Evolutionary conservation across 2,113 vertebrate species (phyloP).

Genomic region (Beaufortia kweichowensis): DNA sequence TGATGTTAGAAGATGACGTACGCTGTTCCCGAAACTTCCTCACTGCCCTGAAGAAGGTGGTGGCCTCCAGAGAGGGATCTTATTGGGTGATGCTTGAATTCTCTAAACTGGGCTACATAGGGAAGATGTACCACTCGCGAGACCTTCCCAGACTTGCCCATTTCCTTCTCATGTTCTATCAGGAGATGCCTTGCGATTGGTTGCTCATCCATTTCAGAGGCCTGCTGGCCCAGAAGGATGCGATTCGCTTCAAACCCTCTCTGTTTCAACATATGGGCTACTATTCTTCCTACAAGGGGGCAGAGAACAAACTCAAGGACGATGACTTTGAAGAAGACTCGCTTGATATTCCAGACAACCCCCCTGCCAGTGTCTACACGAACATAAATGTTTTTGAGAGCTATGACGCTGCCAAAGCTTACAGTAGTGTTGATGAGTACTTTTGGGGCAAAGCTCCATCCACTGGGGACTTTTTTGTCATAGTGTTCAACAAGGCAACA

Average conservation of each 20-base stretch:
- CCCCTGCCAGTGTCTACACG: conserved; percentile 87
- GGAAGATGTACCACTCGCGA: conserved; percentile 88
- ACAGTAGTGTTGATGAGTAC: conserved; percentile 93
- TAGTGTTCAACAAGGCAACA: conserved; percentile 88
- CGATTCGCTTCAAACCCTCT: conserved; percentile 96
- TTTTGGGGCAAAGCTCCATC: conserved; percentile 96
- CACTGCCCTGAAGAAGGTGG: conserved; percentile 95
- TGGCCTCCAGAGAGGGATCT: conserved; percentile 90
- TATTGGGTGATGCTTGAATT: conserved; percentile 98
- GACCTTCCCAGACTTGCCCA: conserved; percentile 90
- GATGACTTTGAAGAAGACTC: conserved; percentile 98
- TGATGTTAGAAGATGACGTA: conserved; percentile 97
- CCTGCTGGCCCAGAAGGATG: conserved; percentile 92
- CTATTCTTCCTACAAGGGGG: conserved; percentile 95
- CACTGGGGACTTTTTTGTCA: conserved; percentile 87
- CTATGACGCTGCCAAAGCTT: conserved; percentile 92
- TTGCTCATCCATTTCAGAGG: conserved; percentile 92
- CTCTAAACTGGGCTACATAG: conserved; percentile 97
- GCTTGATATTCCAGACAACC: conserved; percentile 95
- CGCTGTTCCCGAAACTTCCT: conserved; percentile 95
- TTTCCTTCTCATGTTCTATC: conserved; percentile 99
- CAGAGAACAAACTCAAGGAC: conserved; percentile 96
- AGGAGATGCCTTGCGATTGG: conserved; percentile 99
- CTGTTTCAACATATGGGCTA: conserved; percentile 99
- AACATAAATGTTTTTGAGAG: conserved; percentile 97